Evolutionary conservation across 2,888 invertebrate species (phyloP).

Genomic region (Pteria penguin): DNA sequence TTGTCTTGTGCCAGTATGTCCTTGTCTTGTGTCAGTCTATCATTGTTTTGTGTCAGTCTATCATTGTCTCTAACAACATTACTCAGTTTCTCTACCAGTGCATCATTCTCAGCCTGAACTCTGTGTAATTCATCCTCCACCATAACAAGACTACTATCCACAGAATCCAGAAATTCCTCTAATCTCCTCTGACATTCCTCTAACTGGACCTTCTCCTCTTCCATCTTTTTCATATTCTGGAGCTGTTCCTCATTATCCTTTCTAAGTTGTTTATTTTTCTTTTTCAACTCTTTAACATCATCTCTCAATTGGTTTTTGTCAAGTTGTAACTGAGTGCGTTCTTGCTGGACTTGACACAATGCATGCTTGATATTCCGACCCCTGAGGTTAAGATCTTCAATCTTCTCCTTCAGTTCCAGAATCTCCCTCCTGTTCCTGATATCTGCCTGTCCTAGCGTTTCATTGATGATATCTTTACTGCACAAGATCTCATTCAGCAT

Average conservation of each 20-base stretch:
- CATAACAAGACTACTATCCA: background rate
- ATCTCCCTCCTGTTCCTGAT: background rate
- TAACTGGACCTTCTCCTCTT: background rate
- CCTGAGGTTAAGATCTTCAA: background rate
- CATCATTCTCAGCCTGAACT: background rate
- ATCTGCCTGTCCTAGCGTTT: slow-evolving; percentile 4
- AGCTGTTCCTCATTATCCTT: background rate
- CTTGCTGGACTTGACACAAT: slow-evolving; percentile 3
- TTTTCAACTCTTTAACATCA: background rate
- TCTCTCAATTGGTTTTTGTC: slow-evolving; percentile 11
- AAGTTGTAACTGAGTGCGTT: slow-evolving; percentile 8
- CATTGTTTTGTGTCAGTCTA: background rate
- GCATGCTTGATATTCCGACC: background rate
- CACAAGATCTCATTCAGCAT: slow-evolving; percentile 3
- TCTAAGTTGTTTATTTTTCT: background rate
- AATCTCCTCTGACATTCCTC: background rate
- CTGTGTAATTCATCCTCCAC: background rate
- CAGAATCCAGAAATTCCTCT: background rate
- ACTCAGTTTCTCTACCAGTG: background rate
- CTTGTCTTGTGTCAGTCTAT: background rate
- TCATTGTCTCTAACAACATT: background rate
- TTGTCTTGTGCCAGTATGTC: background rate
- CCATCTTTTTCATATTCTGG: background rate
- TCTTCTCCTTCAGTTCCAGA: background rate
- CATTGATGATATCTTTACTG: slow-evolving; percentile 12